phyloP scores from a whole-genome alignment of 2,797 vertebrate species.

The Acropternis orthonyx region DNA sequence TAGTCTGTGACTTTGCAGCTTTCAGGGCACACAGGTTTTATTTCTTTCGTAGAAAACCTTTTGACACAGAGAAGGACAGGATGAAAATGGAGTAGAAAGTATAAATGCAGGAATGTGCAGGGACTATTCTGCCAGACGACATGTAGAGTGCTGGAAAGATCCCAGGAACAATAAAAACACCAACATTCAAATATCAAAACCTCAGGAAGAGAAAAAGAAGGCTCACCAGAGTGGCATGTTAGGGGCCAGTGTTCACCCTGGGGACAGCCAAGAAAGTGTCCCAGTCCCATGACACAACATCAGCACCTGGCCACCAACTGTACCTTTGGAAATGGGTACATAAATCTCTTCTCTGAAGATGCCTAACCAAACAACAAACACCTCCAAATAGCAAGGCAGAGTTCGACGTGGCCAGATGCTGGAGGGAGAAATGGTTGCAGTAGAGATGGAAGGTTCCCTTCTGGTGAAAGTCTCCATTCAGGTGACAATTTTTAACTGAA shows the following conservation, averaged over 20 bases:
- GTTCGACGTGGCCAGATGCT: neutral
- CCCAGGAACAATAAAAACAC: neutral
- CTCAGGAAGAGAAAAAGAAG: neutral
- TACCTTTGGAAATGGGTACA: neutral
- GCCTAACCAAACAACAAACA: neutral
- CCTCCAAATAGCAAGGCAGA: neutral
- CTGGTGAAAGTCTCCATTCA: neutral
- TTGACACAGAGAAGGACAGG: neutral
- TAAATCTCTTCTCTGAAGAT: neutral
- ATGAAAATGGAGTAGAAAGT: neutral
- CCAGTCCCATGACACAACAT: rapidly evolving
- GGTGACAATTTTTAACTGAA: neutral
- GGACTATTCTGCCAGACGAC: neutral
- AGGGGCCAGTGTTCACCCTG: neutral
- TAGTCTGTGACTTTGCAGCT: neutral
- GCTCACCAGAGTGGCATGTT: neutral
- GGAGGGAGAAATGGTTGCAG: neutral
- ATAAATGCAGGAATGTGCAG: neutral
- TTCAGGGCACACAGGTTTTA: neutral
- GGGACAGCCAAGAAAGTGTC: neutral
- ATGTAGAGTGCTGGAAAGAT: neutral
- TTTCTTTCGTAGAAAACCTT: neutral
- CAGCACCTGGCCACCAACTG: neutral
- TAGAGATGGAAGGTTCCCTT: neutral
- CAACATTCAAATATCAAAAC: neutral